Conservation (phyloP, 2,113 vertebrate species). For the Leucosticte australis region DNA sequence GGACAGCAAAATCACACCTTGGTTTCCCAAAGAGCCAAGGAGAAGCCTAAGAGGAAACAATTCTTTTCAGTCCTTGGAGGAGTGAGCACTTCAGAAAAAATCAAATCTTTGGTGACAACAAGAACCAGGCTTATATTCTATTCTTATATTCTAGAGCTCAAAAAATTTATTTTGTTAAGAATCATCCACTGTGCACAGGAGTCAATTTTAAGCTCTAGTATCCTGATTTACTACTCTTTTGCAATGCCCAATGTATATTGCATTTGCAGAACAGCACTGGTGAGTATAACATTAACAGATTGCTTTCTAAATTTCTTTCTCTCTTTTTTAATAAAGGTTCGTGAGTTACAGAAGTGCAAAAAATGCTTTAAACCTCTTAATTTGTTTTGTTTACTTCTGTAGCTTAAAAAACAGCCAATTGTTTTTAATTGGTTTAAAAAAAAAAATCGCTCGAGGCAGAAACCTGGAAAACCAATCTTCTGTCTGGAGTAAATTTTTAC, state of each 20-base stretch:
- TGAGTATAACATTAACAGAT: not conserved
- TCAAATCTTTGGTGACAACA: not conserved
- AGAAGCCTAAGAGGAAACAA: fast-evolving
- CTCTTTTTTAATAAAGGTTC: slow-evolving; percentile 18
- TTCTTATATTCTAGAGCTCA: not conserved
- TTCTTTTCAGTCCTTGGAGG: not conserved
- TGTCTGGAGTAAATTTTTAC: slow-evolving; percentile 80
- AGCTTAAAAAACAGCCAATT: slow-evolving; percentile 70
- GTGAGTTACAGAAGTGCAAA: slow-evolving; percentile 50
- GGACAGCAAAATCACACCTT: not conserved
- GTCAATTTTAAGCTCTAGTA: not conserved
- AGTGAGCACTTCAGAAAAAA: not conserved
- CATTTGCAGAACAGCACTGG: not conserved
- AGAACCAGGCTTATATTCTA: not conserved
- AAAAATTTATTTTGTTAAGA: not conserved
- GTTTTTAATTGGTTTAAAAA: slow-evolving; percentile 67
- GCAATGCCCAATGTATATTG: not conserved
- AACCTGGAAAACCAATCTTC: slow-evolving; percentile 77
- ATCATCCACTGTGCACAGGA: not conserved
- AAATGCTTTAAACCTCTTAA: slow-evolving; percentile 45
- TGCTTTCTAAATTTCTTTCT: not conserved
- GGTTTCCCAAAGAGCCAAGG: not conserved
- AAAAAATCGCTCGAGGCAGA: slow-evolving; percentile 66
- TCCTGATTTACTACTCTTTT: not conserved
- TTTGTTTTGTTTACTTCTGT: slow-evolving; percentile 70